These are phyloP conservation scores for Leucophenga montana DNA, from an alignment of 2,888 invertebrate genomes.

Conservation along the genomic window DNA sequence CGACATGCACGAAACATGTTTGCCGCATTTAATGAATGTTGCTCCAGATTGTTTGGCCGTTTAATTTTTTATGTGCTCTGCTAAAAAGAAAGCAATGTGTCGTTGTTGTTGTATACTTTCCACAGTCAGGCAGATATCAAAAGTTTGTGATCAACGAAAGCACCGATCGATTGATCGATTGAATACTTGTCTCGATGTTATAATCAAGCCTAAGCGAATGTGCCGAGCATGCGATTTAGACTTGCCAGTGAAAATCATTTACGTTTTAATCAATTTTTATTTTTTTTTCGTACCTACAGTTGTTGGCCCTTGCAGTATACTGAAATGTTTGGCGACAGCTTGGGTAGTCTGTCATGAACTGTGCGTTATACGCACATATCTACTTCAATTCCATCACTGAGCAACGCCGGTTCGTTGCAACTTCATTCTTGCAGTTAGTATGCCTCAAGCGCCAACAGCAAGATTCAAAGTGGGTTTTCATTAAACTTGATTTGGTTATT, in stretches of 20 bases:
- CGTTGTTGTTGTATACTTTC: constrained; percentile 45
- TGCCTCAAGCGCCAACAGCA: constrained; percentile 5
- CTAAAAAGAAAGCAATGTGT: neutral
- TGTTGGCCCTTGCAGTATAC: neutral
- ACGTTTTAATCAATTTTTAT: constrained; percentile 70
- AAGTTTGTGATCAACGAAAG: constrained; percentile 71
- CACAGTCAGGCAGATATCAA: constrained; percentile 61
- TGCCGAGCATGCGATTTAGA: constrained; percentile 10
- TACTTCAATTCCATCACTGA: neutral
- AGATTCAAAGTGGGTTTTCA: constrained; percentile 15
- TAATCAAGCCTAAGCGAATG: constrained; percentile 9
- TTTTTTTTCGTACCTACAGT: constrained; percentile 41
- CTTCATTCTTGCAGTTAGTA: neutral
- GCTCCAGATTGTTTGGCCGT: neutral
- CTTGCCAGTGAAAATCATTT: constrained; percentile 66
- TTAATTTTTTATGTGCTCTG: neutral
- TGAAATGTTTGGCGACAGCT: constrained; percentile 17
- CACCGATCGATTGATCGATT: constrained; percentile 42
- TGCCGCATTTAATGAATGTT: constrained; percentile 52
- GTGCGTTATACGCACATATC: neutral
- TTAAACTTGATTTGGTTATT: constrained; percentile 6
- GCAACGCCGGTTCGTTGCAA: neutral
- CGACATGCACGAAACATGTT: constrained; percentile 40
- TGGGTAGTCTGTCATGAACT: constrained; percentile 16
- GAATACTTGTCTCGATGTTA: neutral